Conservation (phyloP, 2,888 invertebrate genomes). For the Eupithecia insigniata region DNA sequence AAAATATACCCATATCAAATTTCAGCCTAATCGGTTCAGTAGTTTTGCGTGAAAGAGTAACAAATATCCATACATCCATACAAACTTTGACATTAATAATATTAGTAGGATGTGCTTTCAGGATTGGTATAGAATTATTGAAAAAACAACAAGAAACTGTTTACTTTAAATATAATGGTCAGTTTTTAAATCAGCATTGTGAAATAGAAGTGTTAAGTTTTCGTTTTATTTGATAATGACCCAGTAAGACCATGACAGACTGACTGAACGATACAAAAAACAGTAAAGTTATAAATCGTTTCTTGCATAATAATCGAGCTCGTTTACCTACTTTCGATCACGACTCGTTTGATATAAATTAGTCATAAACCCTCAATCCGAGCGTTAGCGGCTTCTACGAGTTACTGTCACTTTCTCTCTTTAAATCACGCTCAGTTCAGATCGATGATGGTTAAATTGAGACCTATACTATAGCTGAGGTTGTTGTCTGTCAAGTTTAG, state of each 20-base stretch:
- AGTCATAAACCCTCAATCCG: not conserved
- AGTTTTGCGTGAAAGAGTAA: too few relatives aligned
- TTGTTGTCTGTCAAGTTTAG: not conserved
- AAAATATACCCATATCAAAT: too few relatives aligned
- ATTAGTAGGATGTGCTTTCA: too few relatives aligned
- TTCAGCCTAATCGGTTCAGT: too few relatives aligned
- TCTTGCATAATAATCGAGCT: not conserved
- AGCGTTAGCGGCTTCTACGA: not conserved
- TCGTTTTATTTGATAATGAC: not conserved
- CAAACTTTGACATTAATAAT: too few relatives aligned
- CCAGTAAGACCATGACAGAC: not conserved
- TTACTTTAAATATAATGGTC: too few relatives aligned
- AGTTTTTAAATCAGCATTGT: too few relatives aligned
- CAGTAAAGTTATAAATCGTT: not conserved
- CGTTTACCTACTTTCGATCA: conserved; percentile 12
- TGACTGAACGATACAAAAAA: too few relatives aligned
- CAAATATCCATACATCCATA: too few relatives aligned
- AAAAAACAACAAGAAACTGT: too few relatives aligned
- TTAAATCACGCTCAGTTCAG: not conserved
- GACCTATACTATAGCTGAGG: too few relatives aligned
- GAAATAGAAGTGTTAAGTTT: not conserved
- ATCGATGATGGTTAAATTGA: not conserved
- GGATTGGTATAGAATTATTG: too few relatives aligned
- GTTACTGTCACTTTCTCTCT: not conserved
- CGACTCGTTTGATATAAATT: conserved; percentile 7